These are phyloP conservation scores for Eumacrocentrus americanus DNA, from an alignment of 2,888 invertebrate species.

Conservation along the genomic window DNA sequence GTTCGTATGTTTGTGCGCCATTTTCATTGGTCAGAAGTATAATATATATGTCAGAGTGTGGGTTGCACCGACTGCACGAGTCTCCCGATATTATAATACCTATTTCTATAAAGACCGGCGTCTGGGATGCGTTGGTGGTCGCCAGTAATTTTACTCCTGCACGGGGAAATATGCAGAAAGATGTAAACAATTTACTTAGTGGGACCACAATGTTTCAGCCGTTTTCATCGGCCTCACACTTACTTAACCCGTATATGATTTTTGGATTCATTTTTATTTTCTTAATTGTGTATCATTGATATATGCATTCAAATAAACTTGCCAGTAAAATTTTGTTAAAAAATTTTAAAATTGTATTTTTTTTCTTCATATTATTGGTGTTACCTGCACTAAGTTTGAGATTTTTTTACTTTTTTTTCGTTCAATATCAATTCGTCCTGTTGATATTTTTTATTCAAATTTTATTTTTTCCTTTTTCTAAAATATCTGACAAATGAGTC, in stretches of 20 bases:
- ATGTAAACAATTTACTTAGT: conserved; percentile 44
- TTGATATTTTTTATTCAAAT: no score
- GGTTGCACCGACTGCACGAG: no score
- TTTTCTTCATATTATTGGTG: no score
- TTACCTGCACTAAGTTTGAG: no score
- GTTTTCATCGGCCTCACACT: conserved; percentile 36
- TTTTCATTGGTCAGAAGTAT: no score
- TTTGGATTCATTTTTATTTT: background rate
- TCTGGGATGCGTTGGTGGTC: conserved; percentile 40
- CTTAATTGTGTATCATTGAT: background rate
- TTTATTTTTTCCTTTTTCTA: no score
- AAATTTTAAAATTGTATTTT: background rate
- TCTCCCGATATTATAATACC: no score
- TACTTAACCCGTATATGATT: conserved; percentile 25
- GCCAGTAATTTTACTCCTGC: conserved; percentile 38
- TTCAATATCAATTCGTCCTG: no score
- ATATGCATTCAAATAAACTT: background rate
- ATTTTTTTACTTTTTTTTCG: no score
- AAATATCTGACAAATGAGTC: no score
- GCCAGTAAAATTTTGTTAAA: background rate
- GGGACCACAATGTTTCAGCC: conserved; percentile 43
- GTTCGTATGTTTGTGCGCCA: no score
- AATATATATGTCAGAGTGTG: no score
- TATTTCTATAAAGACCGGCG: conserved; percentile 21
- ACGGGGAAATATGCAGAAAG: conserved; percentile 31